phyloP scores from a whole-genome alignment of 2,113 vertebrate genomes.

The Elaphurus davidianus region DNA sequence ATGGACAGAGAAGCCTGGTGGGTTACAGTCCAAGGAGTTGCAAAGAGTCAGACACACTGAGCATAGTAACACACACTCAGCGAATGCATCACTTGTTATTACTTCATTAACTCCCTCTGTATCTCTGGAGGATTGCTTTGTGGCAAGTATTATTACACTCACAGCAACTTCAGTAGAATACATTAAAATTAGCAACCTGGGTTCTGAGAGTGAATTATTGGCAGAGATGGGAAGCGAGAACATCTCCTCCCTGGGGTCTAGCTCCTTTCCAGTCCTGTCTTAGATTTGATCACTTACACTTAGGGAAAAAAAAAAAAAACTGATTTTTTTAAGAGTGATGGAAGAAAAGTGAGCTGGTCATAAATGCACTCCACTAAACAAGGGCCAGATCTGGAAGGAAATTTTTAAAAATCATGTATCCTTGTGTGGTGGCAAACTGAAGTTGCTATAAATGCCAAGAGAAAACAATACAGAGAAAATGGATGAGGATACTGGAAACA shows the following conservation, averaged over 20 bases:
- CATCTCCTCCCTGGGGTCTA: background rate
- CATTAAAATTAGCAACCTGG: background rate
- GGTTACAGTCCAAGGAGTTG: background rate
- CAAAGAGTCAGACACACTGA: background rate
- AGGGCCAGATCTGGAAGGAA: background rate
- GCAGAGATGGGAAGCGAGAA: background rate
- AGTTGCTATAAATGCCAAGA: slow-evolving; percentile 67
- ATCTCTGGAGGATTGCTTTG: background rate
- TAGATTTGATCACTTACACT: background rate
- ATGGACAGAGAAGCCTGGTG: background rate
- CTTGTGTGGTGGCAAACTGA: slow-evolving; percentile 47
- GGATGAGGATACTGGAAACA: slow-evolving; percentile 51
- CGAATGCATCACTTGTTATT: background rate
- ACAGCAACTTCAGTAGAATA: background rate
- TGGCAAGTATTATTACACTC: background rate
- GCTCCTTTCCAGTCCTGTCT: background rate
- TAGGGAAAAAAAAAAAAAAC: background rate
- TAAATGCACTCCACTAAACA: background rate
- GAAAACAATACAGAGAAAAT: slow-evolving; percentile 70
- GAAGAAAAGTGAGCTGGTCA: background rate
- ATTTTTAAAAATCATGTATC: slow-evolving; percentile 61
- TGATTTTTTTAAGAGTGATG: background rate
- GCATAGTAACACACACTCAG: background rate
- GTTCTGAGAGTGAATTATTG: background rate
- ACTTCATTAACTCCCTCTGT: background rate